Evolutionary conservation across 2,797 vertebrate genomes (phyloP).

Genomic region (Todus mexicanus): DNA sequence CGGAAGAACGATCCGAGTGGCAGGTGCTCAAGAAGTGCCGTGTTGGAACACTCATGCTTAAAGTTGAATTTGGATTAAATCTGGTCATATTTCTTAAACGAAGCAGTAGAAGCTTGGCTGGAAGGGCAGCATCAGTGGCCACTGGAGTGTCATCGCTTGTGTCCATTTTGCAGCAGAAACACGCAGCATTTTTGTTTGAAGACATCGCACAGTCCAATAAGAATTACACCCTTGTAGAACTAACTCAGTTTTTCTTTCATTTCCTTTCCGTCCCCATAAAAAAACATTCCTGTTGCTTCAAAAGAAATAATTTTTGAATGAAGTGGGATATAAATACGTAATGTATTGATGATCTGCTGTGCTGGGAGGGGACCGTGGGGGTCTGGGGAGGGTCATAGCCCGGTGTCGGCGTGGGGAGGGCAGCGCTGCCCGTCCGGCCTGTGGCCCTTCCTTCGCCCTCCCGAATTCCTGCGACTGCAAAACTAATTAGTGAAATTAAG

Average conservation of each 20-base stretch:
- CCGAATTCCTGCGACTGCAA: conserved; percentile 35
- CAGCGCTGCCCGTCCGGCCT: neutral
- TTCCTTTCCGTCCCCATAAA: neutral
- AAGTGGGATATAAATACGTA: too few relatives aligned
- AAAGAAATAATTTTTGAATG: neutral
- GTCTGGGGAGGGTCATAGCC: neutral
- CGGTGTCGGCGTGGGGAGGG: neutral
- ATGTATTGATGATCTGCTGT: rapidly evolving
- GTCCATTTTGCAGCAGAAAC: neutral
- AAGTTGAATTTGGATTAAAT: neutral
- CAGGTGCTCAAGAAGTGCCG: rapidly evolving
- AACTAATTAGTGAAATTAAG: conserved; percentile 77
- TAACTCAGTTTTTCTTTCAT: neutral
- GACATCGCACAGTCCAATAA: rapidly evolving
- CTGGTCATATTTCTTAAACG: neutral
- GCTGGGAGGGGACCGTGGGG: rapidly evolving
- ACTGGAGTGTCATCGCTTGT: neutral
- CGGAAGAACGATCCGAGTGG: neutral
- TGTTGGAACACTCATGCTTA: neutral
- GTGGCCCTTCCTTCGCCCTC: too few relatives aligned
- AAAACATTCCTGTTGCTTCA: neutral
- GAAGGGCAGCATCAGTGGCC: neutral
- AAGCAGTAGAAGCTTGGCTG: neutral
- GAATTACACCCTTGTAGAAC: rapidly evolving
- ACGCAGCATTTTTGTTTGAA: neutral